phyloP scores from a whole-genome alignment of 2,113 vertebrate species.

The Morone chrysops region DNA sequence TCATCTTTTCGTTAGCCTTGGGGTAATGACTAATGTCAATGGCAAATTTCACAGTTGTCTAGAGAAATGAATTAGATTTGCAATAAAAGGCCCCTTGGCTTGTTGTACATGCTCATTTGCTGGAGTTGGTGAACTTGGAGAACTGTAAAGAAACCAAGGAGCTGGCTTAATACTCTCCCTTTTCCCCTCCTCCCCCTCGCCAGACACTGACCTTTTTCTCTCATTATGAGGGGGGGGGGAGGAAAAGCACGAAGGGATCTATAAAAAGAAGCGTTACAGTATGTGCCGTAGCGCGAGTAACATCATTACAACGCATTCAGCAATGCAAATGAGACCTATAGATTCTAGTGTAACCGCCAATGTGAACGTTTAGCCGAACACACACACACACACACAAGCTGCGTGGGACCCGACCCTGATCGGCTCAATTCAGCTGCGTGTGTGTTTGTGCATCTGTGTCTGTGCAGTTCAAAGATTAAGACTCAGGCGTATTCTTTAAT shows the following conservation, averaged over 20 bases:
- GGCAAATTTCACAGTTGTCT: slow-evolving; percentile 99
- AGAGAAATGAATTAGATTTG: slow-evolving; percentile 99
- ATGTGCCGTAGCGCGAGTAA: slow-evolving; percentile 36
- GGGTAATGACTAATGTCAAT: slow-evolving; percentile 99
- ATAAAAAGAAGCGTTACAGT: slow-evolving; percentile 81
- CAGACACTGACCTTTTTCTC: slow-evolving; percentile 95
- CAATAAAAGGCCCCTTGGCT: slow-evolving; percentile 97
- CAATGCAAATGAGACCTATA: slow-evolving; percentile 78
- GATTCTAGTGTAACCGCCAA: slow-evolving; percentile 40
- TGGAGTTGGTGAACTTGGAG: slow-evolving; percentile 93
- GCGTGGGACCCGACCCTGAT: slow-evolving; percentile 48
- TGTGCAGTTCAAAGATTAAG: slow-evolving; percentile 82
- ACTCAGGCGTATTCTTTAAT: slow-evolving; percentile 82
- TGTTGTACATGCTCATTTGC: slow-evolving; percentile 95
- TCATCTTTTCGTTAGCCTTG: slow-evolving; percentile 97
- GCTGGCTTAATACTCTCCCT: slow-evolving; percentile 88
- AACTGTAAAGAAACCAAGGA: slow-evolving; percentile 92
- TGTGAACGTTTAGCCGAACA: slow-evolving; percentile 67
- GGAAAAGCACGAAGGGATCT: slow-evolving; percentile 35
- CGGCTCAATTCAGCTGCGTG: slow-evolving; percentile 38
- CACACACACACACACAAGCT: slow-evolving; percentile 33
- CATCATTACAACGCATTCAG: slow-evolving; percentile 54
- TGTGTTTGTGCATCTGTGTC: slow-evolving; percentile 54
- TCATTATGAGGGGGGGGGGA: slow-evolving; percentile 81
- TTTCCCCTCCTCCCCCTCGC: slow-evolving; percentile 80